Conservation (phyloP, 2,113 vertebrate genomes). For the Brachyhypopomus gauderio region DNA sequence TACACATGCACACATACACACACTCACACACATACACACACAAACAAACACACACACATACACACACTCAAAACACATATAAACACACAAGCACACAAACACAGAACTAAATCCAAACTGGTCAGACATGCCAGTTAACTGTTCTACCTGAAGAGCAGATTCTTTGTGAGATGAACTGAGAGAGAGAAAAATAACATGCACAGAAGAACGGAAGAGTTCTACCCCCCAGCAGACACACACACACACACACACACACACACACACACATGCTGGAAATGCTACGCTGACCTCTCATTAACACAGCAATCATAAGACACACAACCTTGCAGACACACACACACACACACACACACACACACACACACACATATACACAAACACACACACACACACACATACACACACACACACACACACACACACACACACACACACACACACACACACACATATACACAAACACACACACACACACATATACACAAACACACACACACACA, state of each 20-base stretch:
- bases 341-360: no score
- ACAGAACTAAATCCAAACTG: not conserved
- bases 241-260: not conserved
- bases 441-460: no score
- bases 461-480: no score
- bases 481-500: no score
- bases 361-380: no score
- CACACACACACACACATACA: no score
- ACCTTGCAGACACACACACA: no score
- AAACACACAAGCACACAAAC: slow-evolving; percentile 2
- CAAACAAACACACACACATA: not conserved
- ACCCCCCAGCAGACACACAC: not conserved
- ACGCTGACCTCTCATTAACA: slow-evolving; percentile 44
- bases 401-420: no score
- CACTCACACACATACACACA: slow-evolving; percentile 7
- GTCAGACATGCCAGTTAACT: slow-evolving; percentile 2
- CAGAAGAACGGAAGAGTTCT: not conserved
- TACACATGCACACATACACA: not conserved
- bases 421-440: no score
- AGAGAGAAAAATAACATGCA: not conserved
- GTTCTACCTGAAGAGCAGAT: not conserved
- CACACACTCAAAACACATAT: slow-evolving; percentile 8
- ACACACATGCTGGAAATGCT: slow-evolving; percentile 18
- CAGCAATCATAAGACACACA: slow-evolving; percentile 49
- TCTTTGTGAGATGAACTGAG: slow-evolving; percentile 15